Evolutionary conservation across 2,888 invertebrate genomes (phyloP), one percentile per base, ranked within the genome.

Genomic region (Chymomyza procnemis): DNA sequence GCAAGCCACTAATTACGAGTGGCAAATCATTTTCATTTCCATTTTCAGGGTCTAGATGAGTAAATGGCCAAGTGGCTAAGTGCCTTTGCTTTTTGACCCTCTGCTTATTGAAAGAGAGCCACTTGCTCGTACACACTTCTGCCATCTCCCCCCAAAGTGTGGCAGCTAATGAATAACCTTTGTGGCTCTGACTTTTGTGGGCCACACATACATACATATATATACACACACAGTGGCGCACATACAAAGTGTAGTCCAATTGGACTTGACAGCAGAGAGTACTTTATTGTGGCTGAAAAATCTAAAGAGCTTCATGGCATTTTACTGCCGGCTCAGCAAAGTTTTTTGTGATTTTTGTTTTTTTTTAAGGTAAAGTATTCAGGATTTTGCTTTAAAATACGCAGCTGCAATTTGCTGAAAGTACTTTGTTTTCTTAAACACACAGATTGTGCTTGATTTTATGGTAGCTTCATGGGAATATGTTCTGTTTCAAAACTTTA

Each of bases 1-100:
- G 6, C 30, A 41, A 50, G 54, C 62, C 72, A 69, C 83, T 80
- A 80, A 80, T 80, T 79, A 71, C 73, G 55, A 71, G 54, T 54
- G 34, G 64, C 34, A 41, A 77, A 67, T 66, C 73, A 63, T 64
- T 57, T 64, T 41, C 34, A 41, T 41, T 41, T 41, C 34, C 34
- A 41, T 41, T 41, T 41, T 41, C 34, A 41, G 34, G 1, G 34
- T 9, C 34, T 41, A 41, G 12, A 41, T 41, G 34, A 41, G 34
- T 41, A 41, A 41, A 41, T 41, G 34, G 34, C 34, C 34, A 41
- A 41, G 34, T 34, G 34, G 34, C 2, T 41, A 41, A 41, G 34
- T 41, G 34, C 34, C 34, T 41, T 41, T 41, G 34, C 34, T 41
- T 41, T 41, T 9, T 41, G 34, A 41, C 34, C 34, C 34, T 12